Base-by-base conservation (phyloP, 2,888 invertebrate species). In the Leptopterna dolabrata region DNA sequence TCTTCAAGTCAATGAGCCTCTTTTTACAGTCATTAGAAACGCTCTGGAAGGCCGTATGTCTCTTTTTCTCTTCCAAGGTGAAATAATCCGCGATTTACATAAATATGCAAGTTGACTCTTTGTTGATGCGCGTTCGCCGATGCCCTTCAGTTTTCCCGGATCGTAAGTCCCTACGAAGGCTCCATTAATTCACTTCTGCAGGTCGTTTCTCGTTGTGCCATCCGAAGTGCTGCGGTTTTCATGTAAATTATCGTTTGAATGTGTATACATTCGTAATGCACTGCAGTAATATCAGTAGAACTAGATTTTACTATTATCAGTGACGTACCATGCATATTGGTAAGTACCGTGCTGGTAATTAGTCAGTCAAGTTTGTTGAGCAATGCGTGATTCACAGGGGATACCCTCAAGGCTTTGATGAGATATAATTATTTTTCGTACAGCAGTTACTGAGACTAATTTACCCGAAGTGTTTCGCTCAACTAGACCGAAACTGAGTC, bases 31-130 rank as follows among this genome's bases (percentile, higher is more conserved):
- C 78, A 78, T 78, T 78, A 78, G 78, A 78, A 45, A 78, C 78
- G 45, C 78, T 78, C 45, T 43, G 78, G 78, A 78, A 78, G 78
- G 78, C 43, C 78, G 78, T 43, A n/a, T n/a, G n/a, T n/a, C n/a
- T n/a, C 45, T 14, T 43, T 78, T 45, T 78, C 19, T 16, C 63
- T 13, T 63, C 55, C 63, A 63, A 63, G 63, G 63, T 24, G 63
- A 27, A 63, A 63, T 63, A 63, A 63, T 63, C 63, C 63, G 9
- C 24, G 24, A 63, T 63, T 63, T 63, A 11, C 24, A 63, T 63
- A 63, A 63, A 63, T 63, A 63, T 63, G 63, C 63, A 27, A 47
- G 47, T n/a, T 47, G 47, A 47, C 47, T 13, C 47, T 47, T 47
- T 47, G 47, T 47, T 13, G 47, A 47, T 36, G 36, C 36, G 36